Evolutionary conservation across 2,113 vertebrate species (phyloP).

Genomic region (Todiramphus chloris): DNA sequence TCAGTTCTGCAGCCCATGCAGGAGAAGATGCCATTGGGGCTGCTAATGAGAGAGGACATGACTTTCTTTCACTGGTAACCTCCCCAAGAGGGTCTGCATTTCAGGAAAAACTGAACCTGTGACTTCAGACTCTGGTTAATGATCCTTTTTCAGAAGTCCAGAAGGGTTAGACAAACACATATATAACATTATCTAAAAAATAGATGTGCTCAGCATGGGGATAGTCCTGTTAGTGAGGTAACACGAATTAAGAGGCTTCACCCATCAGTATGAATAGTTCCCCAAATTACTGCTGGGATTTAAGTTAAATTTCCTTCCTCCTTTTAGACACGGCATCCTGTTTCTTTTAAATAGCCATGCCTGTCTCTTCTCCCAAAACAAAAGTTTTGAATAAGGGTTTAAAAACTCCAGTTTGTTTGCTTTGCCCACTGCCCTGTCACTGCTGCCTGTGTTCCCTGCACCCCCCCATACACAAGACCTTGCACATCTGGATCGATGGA

Average conservation of each 20-base stretch:
- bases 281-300: neutral
- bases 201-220: neutral
- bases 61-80: neutral
- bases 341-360: neutral
- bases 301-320: neutral
- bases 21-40: neutral
- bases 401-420: neutral
- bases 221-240: neutral
- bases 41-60: neutral
- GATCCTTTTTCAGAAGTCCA: neutral
- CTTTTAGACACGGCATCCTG: accelerated
- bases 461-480: neutral
- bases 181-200: neutral
- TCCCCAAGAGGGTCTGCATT: neutral
- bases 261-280: neutral
- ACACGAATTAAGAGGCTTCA: neutral
- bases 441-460: neutral
- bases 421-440: neutral
- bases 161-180: neutral
- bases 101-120: neutral
- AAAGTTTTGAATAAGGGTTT: conserved; percentile 2
- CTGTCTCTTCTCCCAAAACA: neutral
- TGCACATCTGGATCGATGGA: neutral
- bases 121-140: neutral
- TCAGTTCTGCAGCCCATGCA: neutral